phyloP scores from a whole-genome alignment of 2,113 vertebrate species.

The Amphiprion percula region DNA sequence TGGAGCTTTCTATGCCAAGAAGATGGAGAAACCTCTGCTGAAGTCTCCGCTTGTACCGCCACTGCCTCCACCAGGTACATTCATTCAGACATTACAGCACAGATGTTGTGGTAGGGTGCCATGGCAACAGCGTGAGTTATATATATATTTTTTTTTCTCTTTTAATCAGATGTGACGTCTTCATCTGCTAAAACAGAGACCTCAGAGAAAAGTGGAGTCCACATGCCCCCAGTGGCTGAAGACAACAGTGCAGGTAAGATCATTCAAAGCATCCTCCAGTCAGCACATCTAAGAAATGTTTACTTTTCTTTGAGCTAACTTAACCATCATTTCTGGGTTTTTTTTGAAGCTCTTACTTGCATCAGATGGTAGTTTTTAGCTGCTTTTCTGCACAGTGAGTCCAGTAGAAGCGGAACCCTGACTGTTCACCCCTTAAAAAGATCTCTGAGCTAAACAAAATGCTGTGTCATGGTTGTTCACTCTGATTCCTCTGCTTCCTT shows the following conservation, averaged over 20 bases:
- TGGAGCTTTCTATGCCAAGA: constrained; percentile 98
- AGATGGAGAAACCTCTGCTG: constrained; percentile 95
- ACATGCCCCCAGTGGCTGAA: constrained; percentile 30
- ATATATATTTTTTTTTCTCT: constrained; percentile 2
- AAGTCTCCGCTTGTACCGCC: constrained; percentile 83
- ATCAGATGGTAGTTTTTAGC: not conserved
- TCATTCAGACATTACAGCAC: not conserved
- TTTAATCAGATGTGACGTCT: constrained; percentile 53
- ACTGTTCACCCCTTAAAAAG: not conserved
- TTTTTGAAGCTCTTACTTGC: not conserved
- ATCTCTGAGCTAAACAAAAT: not conserved
- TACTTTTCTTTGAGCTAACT: not conserved
- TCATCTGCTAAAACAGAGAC: constrained; percentile 37
- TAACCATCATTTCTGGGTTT: not conserved
- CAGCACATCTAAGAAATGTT: not conserved
- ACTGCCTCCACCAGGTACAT: constrained; percentile 81
- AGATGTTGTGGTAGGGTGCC: not conserved
- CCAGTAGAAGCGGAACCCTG: not conserved
- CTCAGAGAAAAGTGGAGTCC: constrained; percentile 30
- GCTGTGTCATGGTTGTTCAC: not conserved
- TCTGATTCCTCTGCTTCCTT: not conserved
- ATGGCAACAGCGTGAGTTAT: not conserved
- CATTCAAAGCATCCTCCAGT: not conserved
- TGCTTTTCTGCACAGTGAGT: not conserved
- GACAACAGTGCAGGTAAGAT: constrained; percentile 66